Evolutionary conservation across 2,888 invertebrate species (phyloP).

Genomic region (Drosophila atroscutellata): DNA sequence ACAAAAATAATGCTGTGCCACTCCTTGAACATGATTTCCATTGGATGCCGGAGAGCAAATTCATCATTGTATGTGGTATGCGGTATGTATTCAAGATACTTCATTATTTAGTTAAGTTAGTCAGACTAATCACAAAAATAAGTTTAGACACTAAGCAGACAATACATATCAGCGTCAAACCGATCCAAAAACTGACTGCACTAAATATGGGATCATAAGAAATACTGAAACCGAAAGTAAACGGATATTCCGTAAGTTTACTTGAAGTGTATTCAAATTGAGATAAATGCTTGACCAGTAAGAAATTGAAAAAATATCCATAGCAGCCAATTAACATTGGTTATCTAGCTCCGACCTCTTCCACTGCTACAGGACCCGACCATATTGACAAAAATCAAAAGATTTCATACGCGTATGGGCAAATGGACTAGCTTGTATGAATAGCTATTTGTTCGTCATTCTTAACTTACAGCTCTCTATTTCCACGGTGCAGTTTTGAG

Average conservation of each 20-base stretch:
- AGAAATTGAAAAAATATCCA: background rate
- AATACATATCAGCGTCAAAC: background rate
- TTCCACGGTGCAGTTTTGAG: slow-evolving; percentile 99
- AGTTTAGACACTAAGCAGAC: background rate
- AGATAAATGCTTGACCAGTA: background rate
- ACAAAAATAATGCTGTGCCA: background rate
- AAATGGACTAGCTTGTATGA: background rate
- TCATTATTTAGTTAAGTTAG: background rate
- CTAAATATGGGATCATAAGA: background rate
- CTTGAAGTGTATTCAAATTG: background rate
- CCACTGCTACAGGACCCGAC: background rate
- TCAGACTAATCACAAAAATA: background rate
- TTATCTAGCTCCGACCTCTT: background rate
- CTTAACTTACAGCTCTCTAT: slow-evolving; percentile 98
- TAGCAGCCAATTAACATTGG: background rate
- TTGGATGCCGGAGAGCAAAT: background rate
- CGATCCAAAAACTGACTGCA: background rate
- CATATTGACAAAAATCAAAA: background rate
- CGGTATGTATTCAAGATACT: background rate
- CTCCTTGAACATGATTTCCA: background rate
- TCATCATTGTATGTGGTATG: background rate
- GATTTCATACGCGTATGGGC: too few relatives aligned
- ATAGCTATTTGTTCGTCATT: background rate
- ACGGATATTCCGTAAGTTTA: background rate
- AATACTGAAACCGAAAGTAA: background rate